A percentile compares a stretch with the other conserved stretches of the same genome.
Conservation (phyloP, 2,888 invertebrate species). For the Sarcophaga carnaria region DNA sequence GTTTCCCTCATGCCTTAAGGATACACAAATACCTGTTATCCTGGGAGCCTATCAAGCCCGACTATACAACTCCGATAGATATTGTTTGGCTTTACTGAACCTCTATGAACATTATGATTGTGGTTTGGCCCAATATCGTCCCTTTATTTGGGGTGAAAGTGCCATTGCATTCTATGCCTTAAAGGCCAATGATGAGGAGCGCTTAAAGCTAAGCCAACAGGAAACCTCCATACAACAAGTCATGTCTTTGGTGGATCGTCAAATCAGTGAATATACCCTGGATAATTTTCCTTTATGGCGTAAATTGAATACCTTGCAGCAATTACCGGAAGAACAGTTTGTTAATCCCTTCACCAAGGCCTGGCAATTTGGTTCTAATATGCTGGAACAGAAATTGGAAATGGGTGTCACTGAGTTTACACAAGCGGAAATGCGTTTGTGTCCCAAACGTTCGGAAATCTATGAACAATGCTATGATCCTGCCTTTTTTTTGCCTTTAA, state of each 20-base stretch:
- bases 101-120: slow-evolving; percentile 87
- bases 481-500: slow-evolving; percentile 89
- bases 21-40: slow-evolving; percentile 88
- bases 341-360: slow-evolving; percentile 72
- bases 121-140: slow-evolving; percentile 87
- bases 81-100: slow-evolving; percentile 86
- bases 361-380: slow-evolving; percentile 75
- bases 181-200: slow-evolving; percentile 81
- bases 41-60: slow-evolving; percentile 91
- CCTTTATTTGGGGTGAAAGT: slow-evolving; percentile 92
- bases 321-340: slow-evolving; percentile 77
- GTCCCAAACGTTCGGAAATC: slow-evolving; percentile 76
- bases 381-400: slow-evolving; percentile 77
- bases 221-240: slow-evolving; percentile 89
- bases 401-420: slow-evolving; percentile 71
- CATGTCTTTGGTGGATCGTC: slow-evolving; percentile 86
- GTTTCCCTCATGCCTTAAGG: slow-evolving; percentile 84
- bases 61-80: slow-evolving; percentile 86
- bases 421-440: slow-evolving; percentile 75
- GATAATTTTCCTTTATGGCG: slow-evolving; percentile 87
- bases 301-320: slow-evolving; percentile 81
- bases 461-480: slow-evolving; percentile 88
- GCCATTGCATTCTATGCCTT: slow-evolving; percentile 91
- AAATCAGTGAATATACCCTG: slow-evolving; percentile 86
- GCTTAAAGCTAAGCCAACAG: slow-evolving; percentile 84